Base-by-base conservation (phyloP, 2,888 invertebrate genomes). In the Noctua janthe region DNA sequence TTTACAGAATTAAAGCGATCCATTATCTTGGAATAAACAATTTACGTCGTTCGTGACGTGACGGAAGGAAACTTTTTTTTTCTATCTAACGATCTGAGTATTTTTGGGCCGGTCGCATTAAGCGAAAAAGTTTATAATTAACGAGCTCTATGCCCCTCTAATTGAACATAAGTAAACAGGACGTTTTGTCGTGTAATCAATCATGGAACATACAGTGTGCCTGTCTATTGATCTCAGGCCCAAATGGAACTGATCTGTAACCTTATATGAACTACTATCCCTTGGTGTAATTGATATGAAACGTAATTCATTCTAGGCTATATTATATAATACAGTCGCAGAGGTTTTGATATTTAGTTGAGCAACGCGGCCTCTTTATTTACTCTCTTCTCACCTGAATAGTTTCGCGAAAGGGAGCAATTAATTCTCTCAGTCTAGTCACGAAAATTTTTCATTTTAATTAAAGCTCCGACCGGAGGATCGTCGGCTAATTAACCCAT, bases 401-500 rank as follows among this genome's bases (percentile, higher is more conserved):
- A 96, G 96, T 97, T 95, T 91, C 92, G 92, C 92, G 94, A 94
- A 95, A 95, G 94, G 93, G 91, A 94, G 94, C 95, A 95, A 97
- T 96, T 96, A 95, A 95, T 96, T 94, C 93, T 90, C 91, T 89
- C 89, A 96, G 95, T 96, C 95, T 94, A 96, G 96, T 96, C 96
- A 96, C 96, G 96, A 96, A 95, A 95, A 94, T 95, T 96, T 96
- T 96, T 96, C 96, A 96, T 96, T 97, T 97, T 97, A 96, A 97
- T 97, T 97, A 97, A 96, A 96, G 94, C 94, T 91, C 94, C 94
- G 91, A 94, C 95, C 94, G 94, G 94, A 92, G 96, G 95, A 96
- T 97, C 96, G 95, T 92, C 93, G 94, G 95, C 97, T 97, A 97
- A 97, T 97, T 97, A 96, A 96, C 96, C 96, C 96, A 97, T 97